Percentiles rank a stretch among this genome's conserved stretches.
phyloP scores from a whole-genome alignment of 2,113 vertebrate species.

The Poicephalus gulielmi region DNA sequence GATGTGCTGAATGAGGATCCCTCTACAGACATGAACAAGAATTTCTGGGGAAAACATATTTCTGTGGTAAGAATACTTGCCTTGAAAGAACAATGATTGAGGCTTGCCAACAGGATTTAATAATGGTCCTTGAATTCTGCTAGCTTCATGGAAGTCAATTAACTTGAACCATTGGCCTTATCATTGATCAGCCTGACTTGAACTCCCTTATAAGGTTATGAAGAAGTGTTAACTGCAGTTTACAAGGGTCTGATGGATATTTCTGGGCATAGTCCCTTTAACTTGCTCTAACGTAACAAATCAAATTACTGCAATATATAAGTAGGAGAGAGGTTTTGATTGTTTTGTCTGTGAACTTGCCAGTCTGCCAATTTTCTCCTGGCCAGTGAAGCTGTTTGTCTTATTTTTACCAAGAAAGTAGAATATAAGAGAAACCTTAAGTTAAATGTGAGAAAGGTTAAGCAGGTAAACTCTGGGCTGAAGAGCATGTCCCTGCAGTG shows the following conservation, averaged over 20 bases:
- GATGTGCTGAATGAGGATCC: neutral
- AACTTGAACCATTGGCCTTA: neutral
- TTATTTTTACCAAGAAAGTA: neutral
- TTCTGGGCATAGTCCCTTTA: neutral
- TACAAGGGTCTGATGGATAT: neutral
- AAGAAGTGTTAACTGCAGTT: neutral
- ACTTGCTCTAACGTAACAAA: neutral
- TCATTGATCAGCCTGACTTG: neutral
- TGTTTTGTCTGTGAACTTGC: neutral
- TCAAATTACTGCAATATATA: neutral
- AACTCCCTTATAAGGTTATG: neutral
- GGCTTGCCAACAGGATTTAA: neutral
- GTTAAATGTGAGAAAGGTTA: neutral
- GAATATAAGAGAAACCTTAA: neutral
- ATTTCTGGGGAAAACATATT: neutral
- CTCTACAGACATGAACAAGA: rapidly evolving
- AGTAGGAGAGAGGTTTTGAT: neutral
- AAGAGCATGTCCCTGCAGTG: neutral
- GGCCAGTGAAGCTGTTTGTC: neutral
- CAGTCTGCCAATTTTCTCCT: neutral
- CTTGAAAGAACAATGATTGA: neutral
- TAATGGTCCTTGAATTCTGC: neutral
- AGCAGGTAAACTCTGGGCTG: neutral
- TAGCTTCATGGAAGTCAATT: neutral
- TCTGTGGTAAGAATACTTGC: neutral